A percentile compares a stretch with the other conserved stretches of the same genome.
These are phyloP conservation scores for Epinotia demarniana DNA, from an alignment of 2,888 invertebrate genomes.

Conservation along the genomic window DNA sequence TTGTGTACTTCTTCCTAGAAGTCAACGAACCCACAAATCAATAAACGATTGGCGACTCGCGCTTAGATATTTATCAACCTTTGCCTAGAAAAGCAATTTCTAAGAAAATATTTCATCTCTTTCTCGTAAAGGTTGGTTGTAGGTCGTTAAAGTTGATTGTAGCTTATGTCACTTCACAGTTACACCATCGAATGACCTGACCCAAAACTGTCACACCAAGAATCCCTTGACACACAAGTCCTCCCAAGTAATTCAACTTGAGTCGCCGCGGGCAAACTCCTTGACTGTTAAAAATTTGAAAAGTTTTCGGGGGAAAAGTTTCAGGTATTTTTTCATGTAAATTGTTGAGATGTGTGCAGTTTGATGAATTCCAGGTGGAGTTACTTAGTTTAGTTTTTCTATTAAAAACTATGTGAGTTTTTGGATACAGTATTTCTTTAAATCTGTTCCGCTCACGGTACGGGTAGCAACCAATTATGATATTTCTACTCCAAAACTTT, in stretches of 20 bases:
- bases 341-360: slow-evolving; percentile 34
- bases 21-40: too few species aligned
- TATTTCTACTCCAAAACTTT: too few species aligned
- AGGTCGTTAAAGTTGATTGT: too few species aligned
- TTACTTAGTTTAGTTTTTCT: neutral
- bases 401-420: neutral
- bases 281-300: slow-evolving; percentile 30
- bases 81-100: too few species aligned
- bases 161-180: too few species aligned
- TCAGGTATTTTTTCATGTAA: slow-evolving; percentile 37
- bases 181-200: neutral
- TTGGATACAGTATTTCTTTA: neutral
- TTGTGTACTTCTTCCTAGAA: too few species aligned
- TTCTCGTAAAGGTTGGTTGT: too few species aligned
- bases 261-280: slow-evolving; percentile 10
- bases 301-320: slow-evolving; percentile 32
- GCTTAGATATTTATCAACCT: too few species aligned
- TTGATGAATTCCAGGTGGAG: slow-evolving; percentile 30
- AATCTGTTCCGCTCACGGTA: too few species aligned
- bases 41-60: too few species aligned
- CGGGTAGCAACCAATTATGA: too few species aligned
- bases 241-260: slow-evolving; percentile 23
- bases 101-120: too few species aligned
- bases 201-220: slow-evolving; percentile 7
- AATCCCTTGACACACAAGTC: slow-evolving; percentile 11